Conservation (phyloP, 2,797 vertebrate genomes). For the Takifugu rubripes region DNA sequence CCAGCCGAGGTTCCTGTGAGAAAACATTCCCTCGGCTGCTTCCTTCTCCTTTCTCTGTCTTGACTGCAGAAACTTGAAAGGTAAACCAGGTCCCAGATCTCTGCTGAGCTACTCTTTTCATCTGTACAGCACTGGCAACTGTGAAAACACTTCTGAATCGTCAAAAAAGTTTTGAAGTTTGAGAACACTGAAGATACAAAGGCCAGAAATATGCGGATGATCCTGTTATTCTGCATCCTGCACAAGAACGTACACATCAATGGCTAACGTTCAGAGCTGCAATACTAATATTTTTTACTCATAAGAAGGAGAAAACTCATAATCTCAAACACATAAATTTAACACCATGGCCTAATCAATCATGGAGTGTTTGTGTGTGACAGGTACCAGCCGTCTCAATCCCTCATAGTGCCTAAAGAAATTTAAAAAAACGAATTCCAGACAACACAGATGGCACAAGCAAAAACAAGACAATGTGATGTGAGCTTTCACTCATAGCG, state of each 20-base stretch:
- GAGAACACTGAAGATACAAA: too few relatives aligned
- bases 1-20: slow-evolving; percentile 38
- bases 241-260: too few relatives aligned
- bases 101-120: slow-evolving; percentile 32
- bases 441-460: slow-evolving; percentile 61
- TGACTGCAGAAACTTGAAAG: slow-evolving; percentile 40
- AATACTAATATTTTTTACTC: slow-evolving; percentile 40
- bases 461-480: slow-evolving; percentile 41
- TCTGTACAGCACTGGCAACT: slow-evolving; percentile 3
- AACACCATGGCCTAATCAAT: slow-evolving; percentile 55
- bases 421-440: slow-evolving; percentile 24
- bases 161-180: too few relatives aligned
- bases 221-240: background rate
- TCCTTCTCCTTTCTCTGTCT: slow-evolving; percentile 19
- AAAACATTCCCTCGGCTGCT: slow-evolving; percentile 44
- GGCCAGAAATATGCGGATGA: background rate
- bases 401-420: slow-evolving; percentile 40
- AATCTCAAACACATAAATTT: slow-evolving; percentile 50
- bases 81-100: slow-evolving; percentile 29
- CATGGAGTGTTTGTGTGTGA: slow-evolving; percentile 34
- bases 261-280: slow-evolving; percentile 34
- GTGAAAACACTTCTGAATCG: background rate
- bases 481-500: slow-evolving; percentile 44
- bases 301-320: slow-evolving; percentile 56
- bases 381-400: slow-evolving; percentile 28